A percentile compares a stretch with the other conserved stretches of the same genome.
Conservation (phyloP, 1,140 invertebrate genomes). For the Episyrphus balteatus region DNA sequence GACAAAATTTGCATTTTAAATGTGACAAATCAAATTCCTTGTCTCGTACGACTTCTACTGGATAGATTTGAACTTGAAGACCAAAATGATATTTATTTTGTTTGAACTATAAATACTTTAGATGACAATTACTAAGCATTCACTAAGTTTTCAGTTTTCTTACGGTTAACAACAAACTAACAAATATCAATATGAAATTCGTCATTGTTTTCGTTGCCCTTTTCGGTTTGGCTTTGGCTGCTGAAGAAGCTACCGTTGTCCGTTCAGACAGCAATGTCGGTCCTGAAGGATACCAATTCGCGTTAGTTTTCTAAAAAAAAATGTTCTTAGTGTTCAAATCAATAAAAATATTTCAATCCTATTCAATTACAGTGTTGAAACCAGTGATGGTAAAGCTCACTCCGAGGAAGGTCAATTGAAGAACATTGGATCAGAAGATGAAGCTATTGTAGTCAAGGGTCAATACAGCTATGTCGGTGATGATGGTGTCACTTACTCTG, state of each 20-base stretch:
- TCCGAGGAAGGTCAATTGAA: conserved; percentile 47
- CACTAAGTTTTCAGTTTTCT: too few species aligned
- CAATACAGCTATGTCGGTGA: conserved; percentile 47
- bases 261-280: conserved; percentile 28
- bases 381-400: conserved; percentile 50
- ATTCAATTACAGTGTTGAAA: conserved; percentile 35
- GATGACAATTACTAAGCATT: too few species aligned
- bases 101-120: too few species aligned
- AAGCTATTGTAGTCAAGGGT: conserved; percentile 46
- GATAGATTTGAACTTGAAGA: too few species aligned
- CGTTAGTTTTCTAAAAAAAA: conserved; percentile 19
- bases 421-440: conserved; percentile 40
- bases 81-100: too few species aligned
- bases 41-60: too few species aligned
- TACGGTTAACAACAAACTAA: background rate
- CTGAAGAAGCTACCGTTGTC: conserved; percentile 23
- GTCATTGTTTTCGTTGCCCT: conserved; percentile 11
- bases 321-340: too few species aligned
- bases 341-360: background rate
- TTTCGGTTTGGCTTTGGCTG: conserved; percentile 7
- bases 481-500: conserved; percentile 55
- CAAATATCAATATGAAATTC: conserved; percentile 25
- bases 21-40: too few species aligned
- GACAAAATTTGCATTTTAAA: too few species aligned
- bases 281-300: conserved; percentile 32